Evolutionary conservation across 2,888 invertebrate genomes (phyloP), one percentile per base, ranked within the genome.

Genomic region (Agrotis exclamationis): DNA sequence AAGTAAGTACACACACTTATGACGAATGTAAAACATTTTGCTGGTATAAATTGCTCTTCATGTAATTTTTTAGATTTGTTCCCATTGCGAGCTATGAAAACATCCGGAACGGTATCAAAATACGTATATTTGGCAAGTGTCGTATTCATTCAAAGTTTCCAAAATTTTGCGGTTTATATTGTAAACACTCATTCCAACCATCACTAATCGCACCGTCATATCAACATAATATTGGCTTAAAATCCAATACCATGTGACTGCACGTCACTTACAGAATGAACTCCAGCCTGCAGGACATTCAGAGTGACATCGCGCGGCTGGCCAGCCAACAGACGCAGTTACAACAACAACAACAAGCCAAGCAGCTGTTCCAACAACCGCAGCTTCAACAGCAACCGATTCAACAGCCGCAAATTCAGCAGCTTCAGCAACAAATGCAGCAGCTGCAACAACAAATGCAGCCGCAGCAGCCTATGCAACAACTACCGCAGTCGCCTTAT

Each of bases 241-340:
- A 76, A 65, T 68, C 80, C 79, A 70, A 76, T 76, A 80, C 71
- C 71, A 79, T 70, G 67, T 68, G 69, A 78, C 58, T 76, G 72
- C 76, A 62, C 67, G 81, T 71, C 74, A 79, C 83, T 94, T 96
- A 84, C 93, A 98, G 98, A 96, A 98, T 99, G 98, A 99, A 99
- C 96, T 97, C 97, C 96, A 99, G 98, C 96, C 97, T 99, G 90
- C 98, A 98, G 92, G 99, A 99, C 96, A 98, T 99, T 89, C 99
- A 99, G 96, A 98, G 98, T 82, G 99, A 99, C 95, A 99, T 99
- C 91, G 98, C 99, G 94, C 97, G 98, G 86, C 97, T 99, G 84
- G 98, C 98, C 75, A 97, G 97, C 80, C 98, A 99, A 80, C 95
- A 95, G 85, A 93, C 87, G 60, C 96, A 96, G 82, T 82, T 95